Percentiles rank a stretch among this genome's conserved stretches.
These are phyloP conservation scores for Dryas iulia DNA, from an alignment of 1,140 invertebrate genomes.

Conservation along the genomic window DNA sequence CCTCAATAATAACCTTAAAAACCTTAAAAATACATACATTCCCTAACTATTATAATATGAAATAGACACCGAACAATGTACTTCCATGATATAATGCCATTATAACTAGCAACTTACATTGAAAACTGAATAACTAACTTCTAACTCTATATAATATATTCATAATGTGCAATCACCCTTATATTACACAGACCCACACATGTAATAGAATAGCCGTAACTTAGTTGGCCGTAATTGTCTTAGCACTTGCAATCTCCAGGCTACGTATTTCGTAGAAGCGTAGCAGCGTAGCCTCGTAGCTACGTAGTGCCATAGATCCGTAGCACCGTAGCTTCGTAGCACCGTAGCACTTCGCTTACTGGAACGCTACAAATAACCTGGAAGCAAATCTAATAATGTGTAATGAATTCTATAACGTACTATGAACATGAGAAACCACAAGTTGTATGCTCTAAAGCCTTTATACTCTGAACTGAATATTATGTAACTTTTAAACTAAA, in stretches of 20 bases:
- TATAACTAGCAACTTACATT: not conserved
- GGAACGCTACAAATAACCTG: conserved; percentile 27
- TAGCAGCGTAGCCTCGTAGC: not conserved
- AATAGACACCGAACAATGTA: not conserved
- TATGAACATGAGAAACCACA: conserved; percentile 15
- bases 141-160: not conserved
- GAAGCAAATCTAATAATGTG: conserved; percentile 29
- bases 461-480: conserved; percentile 15
- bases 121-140: not conserved
- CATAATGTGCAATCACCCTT: conserved; percentile 3
- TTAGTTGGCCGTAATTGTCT: conserved; percentile 27
- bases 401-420: conserved; percentile 31
- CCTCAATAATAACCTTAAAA: no score
- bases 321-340: conserved; percentile 9
- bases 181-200: not conserved
- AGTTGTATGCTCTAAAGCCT: conserved; percentile 15
- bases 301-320: not conserved
- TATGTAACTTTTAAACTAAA: conserved; percentile 5
- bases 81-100: not conserved
- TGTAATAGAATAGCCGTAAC: conserved; percentile 18
- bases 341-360: conserved; percentile 15
- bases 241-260: conserved; percentile 24
- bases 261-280: conserved; percentile 27
- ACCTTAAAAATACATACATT: no score
- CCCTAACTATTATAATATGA: not conserved